These are phyloP conservation scores for Acomys russatus DNA, from an alignment of 2,797 vertebrate genomes.

Conservation along the genomic window DNA sequence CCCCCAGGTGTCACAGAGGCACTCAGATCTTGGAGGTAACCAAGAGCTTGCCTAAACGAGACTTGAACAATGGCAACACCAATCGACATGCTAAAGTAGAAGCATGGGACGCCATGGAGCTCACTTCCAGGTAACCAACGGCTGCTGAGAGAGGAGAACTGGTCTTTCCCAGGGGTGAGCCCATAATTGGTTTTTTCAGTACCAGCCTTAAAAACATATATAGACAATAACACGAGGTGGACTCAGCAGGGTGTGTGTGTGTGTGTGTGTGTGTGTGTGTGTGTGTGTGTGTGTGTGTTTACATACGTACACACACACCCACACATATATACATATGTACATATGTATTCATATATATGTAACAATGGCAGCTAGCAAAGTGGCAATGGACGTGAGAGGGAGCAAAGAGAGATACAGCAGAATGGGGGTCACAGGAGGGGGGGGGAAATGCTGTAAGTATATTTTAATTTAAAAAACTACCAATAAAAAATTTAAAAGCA, in stretches of 20 bases:
- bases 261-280: not conserved
- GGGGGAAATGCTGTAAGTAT: not conserved
- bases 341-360: too few species aligned
- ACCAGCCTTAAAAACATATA: not conserved
- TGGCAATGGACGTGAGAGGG: not conserved
- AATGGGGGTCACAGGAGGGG: not conserved
- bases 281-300: not conserved
- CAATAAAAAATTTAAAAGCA: not conserved
- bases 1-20: not conserved
- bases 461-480: too few species aligned
- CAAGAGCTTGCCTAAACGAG: not conserved
- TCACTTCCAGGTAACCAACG: not conserved
- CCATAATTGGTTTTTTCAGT: not conserved
- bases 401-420: not conserved
- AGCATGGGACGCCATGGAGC: not conserved
- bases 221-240: not conserved
- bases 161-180: not conserved
- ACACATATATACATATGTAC: too few species aligned
- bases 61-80: not conserved
- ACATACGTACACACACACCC: not conserved
- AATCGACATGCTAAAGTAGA: not conserved
- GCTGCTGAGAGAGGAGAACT: not conserved
- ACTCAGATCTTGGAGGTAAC: not conserved
- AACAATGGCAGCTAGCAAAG: not conserved
- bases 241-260: not conserved